A percentile compares a stretch with the other conserved stretches of the same genome.
phyloP scores from a whole-genome alignment of 2,113 vertebrate genomes.

The Pteruthius melanotis region DNA sequence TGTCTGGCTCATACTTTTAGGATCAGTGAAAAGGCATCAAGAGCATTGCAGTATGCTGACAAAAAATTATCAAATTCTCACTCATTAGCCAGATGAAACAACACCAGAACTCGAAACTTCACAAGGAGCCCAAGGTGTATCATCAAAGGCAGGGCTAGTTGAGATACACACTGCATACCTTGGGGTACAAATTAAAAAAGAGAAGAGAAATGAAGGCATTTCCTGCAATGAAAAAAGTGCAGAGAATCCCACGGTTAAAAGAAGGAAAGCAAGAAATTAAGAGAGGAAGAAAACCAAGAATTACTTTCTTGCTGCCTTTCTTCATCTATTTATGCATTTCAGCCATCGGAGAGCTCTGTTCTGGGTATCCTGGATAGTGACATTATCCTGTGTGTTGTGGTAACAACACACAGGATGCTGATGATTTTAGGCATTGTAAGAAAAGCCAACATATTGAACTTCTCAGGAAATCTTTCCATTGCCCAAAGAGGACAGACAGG shows the following conservation, averaged over 20 bases:
- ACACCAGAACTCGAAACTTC: background rate
- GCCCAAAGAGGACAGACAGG: background rate
- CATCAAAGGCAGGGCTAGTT: background rate
- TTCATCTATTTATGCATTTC: background rate
- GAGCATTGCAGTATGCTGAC: background rate
- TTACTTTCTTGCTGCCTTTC: background rate
- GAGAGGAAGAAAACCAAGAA: background rate
- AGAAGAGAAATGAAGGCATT: background rate
- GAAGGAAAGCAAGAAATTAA: background rate
- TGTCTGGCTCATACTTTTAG: background rate
- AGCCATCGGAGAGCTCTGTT: background rate
- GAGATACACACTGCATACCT: accelerated
- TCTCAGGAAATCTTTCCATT: background rate
- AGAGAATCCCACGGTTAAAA: background rate
- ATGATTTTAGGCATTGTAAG: background rate
- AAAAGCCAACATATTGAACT: background rate
- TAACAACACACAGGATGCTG: background rate
- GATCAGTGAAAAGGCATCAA: background rate
- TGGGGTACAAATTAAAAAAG: background rate
- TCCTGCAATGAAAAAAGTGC: background rate
- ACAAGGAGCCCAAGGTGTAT: background rate
- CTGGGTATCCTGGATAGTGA: background rate
- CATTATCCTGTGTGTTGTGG: background rate
- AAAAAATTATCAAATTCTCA: background rate
- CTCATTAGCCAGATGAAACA: background rate